A percentile compares a stretch with the other conserved stretches of the same genome.
phyloP scores from a whole-genome alignment of 1,140 invertebrate species.

The Caenorhabditis latens region DNA sequence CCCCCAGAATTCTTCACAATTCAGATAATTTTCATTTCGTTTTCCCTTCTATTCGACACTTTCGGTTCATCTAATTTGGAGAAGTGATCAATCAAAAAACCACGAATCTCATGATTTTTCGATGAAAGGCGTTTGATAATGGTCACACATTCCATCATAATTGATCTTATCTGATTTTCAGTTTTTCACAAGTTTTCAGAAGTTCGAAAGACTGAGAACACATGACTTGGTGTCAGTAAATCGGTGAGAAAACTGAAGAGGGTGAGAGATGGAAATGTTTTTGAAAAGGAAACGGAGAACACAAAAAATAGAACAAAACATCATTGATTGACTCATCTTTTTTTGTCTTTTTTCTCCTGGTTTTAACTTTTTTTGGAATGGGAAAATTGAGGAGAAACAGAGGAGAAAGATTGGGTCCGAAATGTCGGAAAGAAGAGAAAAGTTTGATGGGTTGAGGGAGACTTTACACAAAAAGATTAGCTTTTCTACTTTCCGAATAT shows the following conservation, averaged over 20 bases:
- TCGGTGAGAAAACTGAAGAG: slow-evolving; percentile 2
- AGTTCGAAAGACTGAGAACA: background rate
- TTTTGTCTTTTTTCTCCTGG: background rate
- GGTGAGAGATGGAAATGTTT: background rate
- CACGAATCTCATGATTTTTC: background rate
- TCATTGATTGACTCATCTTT: slow-evolving; percentile 34
- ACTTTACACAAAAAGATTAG: background rate
- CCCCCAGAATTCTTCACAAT: no score
- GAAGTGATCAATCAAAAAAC: no score
- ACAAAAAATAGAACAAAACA: slow-evolving; percentile 18
- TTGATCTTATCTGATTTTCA: background rate
- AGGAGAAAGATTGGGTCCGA: background rate
- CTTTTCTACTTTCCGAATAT: background rate
- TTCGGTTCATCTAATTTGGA: no score
- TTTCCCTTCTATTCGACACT: no score
- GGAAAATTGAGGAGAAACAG: background rate
- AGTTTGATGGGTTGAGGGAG: background rate
- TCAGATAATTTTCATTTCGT: no score
- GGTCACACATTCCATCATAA: background rate
- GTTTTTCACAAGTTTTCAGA: background rate
- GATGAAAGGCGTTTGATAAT: background rate
- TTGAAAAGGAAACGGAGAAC: background rate
- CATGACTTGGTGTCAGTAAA: background rate
- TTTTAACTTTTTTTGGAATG: background rate
- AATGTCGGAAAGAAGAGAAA: background rate